Base-by-base conservation (phyloP, 2,113 vertebrate genomes). In the Genyomyrus donnyi region DNA sequence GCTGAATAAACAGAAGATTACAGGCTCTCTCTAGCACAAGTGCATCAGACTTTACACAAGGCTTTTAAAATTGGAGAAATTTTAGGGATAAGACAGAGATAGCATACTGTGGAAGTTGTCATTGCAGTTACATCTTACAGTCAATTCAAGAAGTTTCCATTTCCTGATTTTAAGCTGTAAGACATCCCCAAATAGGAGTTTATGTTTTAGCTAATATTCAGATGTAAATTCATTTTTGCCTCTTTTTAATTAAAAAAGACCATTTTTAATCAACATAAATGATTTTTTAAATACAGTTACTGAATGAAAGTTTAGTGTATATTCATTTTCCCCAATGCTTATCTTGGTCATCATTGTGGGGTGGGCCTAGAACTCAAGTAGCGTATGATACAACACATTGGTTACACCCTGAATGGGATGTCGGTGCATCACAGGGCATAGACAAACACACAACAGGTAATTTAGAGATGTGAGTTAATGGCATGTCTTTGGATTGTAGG, bases 1-100 rank as follows among this genome's bases (percentile, higher is more conserved):
- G 52, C 85, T 90, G 90, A 91, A 91, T 91, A 91, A 92, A 93
- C 90, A 92, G 88, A 50, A 91, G 91, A 83, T 91, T 91, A 91
- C 24, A 24, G 90, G 58, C 87, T 87, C 89, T 56, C 70, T 19
- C 7, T 3, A 35, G n/a, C 19, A 17, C 27, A 11, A 49, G 70
- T 50, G 46, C 31, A 42, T 48, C 27, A 89, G 13, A 27, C 74
- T 53, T 83, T 50, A 53, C 13, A 50, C n/a, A 50, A 50, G 9
- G 85, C 39, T 48, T 48, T 7, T 85, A 45, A 24, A 48, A 48
- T 10, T 3, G 1, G 42, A 46, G n/a, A 5, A 11, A 87, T 35
- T 45, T n/a, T 52, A 48, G n/a, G 7, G 24, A 31, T n/a, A 24
- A 53, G 46, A 31, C 27, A 52, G 85, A 35, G 49, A 87, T 27